Evolutionary conservation across 2,888 invertebrate genomes (phyloP), one percentile per base, ranked within the genome.

Genomic region (Pheosia tremula): DNA sequence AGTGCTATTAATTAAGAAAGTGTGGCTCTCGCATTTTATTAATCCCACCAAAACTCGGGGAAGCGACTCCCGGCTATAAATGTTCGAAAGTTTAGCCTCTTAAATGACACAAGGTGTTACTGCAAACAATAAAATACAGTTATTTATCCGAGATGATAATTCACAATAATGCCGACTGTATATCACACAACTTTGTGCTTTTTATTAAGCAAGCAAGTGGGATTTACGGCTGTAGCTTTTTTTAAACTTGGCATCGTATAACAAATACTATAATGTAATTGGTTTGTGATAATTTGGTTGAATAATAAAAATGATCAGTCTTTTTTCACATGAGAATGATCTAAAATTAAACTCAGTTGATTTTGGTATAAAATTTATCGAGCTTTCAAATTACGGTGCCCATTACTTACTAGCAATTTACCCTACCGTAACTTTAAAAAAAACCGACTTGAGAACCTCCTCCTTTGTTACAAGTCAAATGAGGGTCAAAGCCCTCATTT

Each of bases 1-100:
- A 93, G 85, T 91, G 86, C 93, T 89, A 93, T 93, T 93, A 92
- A 93, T 93, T 93, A 91, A 87, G 91, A 87, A 56, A 89, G 83
- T 86, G 87, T 85, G 91, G 89, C 91, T 89, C 86, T 75, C 77
- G 77, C 87, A 89, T 91, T 93, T 90, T 89, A 91, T 90, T 92
- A 91, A 93, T 92, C 92, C 90, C 75, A 65, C 82, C 84, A 85
- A 86, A 52, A 84, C 79, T 86, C 81, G 81, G 84, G 83, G 85
- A 86, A 86, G 78, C 82, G 82, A 74, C 49, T 59, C 45, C 56
- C 53, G 71, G 82, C 90, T 85, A 89, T 91, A 89, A 92, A 90
- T 90, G 91, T 90, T 85, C 74, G 78, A 83, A 91, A 90, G 82
- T 92, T 90, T 71, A 78, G 83, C 83, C 82, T 81, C 84, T 75